phyloP scores from a whole-genome alignment of 64 coral and sea anemone species.

The Montipora capricornis region DNA sequence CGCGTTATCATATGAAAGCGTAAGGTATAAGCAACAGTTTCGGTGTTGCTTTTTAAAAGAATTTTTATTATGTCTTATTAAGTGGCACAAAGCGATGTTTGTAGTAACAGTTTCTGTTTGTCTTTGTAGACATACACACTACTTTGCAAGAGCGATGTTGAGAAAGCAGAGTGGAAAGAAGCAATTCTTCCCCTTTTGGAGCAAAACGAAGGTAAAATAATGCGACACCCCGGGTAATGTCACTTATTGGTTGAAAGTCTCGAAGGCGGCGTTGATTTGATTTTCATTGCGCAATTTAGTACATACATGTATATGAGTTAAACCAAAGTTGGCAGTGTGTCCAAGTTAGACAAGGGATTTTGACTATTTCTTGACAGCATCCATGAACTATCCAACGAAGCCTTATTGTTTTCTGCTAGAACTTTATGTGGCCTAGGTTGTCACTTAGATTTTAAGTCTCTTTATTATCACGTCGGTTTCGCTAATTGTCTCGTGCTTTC shows the following conservation, averaged over 20 bases:
- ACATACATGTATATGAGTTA: neutral
- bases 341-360: neutral
- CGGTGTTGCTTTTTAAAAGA: no score
- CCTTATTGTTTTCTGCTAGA: neutral
- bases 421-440: neutral
- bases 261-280: neutral
- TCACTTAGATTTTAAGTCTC: neutral
- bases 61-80: no score
- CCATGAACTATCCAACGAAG: neutral
- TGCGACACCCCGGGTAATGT: neutral
- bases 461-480: conserved; percentile 1
- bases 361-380: neutral
- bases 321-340: neutral
- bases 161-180: conserved; percentile 95
- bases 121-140: conserved; percentile 86
- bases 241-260: neutral
- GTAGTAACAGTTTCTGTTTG: neutral
- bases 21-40: no score
- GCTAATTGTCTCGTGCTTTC: neutral
- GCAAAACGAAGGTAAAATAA: conserved; percentile 31
- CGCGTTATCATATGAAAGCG: no score
- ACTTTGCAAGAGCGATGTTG: conserved; percentile 82
- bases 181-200: conserved; percentile 71
- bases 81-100: neutral
- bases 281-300: conserved; percentile 6